Base-by-base conservation (phyloP, 2,113 vertebrate genomes). In the Girardinichthys multiradiatus region DNA sequence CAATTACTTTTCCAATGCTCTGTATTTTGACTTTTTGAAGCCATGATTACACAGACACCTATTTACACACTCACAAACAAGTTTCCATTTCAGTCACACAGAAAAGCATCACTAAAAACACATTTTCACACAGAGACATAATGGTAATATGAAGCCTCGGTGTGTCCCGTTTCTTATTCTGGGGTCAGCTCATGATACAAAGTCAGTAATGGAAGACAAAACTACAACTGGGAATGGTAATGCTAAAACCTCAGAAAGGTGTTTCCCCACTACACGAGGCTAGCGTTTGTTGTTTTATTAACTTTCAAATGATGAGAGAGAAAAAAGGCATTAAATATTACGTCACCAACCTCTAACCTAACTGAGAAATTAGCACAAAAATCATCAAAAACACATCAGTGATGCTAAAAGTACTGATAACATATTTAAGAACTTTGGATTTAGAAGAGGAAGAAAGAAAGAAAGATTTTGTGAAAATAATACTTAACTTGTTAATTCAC, bases 191-290 rank as follows among this genome's bases (percentile, higher is more conserved):
- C 76, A 69, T 79, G 84, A 83, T 60, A 37, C 68, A 64, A 51
- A 62, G 0, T 0, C 2, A 66, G 70, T 48, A 79, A 73, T 54
- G 21, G 39, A 85, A 66, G 57, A 79, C 65, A 64, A 72, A 66
- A 60, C 48, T 45, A 62, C 4, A 68, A 77, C 57, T 81, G 39
- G 63, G 29, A 57, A 48, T 51, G 66, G 72, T 27, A 74, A 81
- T 68, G 74, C 77, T 70, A 39, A 39, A 33, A 12, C 13, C 11
- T 39, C 37, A 39, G 2, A 24, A 68, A 58, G 24, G 72, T 83
- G 84, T 83, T 79, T 79, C 79, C 77, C 82, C 68, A 66, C 65
- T 57, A 57, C n/a, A 68, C 29, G 39, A 77, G n/a, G 17, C 14
- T 33, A 45, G 27, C 72, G 12, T 59, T 28, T 37, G 39, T 24